Evolutionary conservation across 2,888 invertebrate species (phyloP), one percentile per base, ranked within the genome.

Genomic region (Cylindroiulus punctatus): DNA sequence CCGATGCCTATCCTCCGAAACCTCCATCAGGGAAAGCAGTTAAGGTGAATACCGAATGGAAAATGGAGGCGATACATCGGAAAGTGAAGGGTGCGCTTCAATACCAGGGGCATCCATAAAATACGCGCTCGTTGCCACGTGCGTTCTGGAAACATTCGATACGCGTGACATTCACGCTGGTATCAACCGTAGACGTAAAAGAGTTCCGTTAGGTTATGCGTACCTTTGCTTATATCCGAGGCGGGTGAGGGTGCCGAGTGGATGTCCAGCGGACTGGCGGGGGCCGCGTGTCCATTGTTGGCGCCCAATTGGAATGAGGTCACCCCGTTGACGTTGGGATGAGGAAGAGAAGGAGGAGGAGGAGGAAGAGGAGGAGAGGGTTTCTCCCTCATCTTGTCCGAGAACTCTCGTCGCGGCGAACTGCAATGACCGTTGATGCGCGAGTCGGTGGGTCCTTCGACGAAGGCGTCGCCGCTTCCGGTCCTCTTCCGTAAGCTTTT

Each of bases 381-480:
- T 12, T 52, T 52, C 19, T 52, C 52, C 1, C 19, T 17, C 52
- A 52, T 52, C 52, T n/a, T 52, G 7, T n/a, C 52, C 10, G 30
- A 14, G 30, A 12, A 26, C 26, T 76, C 76, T 22, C 30, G 76
- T 1, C 3, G 8, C 10, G 14, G 0, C 26, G 76, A 30, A 76
- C 76, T 84, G 84, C 84, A 65, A 30, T 86, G 86, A 7, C 86
- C 86, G 44, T 86, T 86, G 47, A 86, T 82, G 40, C 86, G 81
- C n/a, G 82, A 30, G 81, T 86, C 86, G 30, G 86, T 86, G 44
- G 86, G 86, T 22, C 44, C 81, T 12, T 81, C 82, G 7, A 82
- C 22, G n/a, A 84, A 57, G 22, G 87, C 4, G 1, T 84, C 85
- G n/a, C 42, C 40, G 42, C 30, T 85, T 30, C n/a, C 52, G 52